Conservation (phyloP, 2,888 invertebrate species). For the Onthophagus sagittarius region DNA sequence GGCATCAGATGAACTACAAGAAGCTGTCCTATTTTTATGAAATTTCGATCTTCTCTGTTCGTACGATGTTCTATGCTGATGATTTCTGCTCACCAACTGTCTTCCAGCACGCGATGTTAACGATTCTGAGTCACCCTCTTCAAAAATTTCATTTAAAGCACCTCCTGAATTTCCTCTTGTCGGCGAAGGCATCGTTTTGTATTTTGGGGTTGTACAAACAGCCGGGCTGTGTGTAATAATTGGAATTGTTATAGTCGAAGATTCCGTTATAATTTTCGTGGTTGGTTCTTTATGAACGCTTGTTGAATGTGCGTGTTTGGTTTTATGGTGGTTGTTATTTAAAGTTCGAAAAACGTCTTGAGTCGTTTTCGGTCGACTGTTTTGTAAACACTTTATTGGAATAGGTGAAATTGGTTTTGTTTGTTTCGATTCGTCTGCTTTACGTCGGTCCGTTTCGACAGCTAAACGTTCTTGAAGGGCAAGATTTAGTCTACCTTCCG, state of each 20-base stretch:
- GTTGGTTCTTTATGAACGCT: conserved; percentile 36
- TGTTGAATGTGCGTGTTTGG: conserved; percentile 20
- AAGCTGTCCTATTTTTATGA: conserved; percentile 73
- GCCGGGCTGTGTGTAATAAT: conserved; percentile 45
- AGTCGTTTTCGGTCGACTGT: conserved; percentile 28
- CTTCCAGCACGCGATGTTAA: conserved; percentile 31
- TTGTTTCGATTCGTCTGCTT: conserved; percentile 38
- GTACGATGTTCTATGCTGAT: conserved; percentile 43
- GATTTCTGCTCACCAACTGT: conserved; percentile 40
- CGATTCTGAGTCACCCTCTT: conserved; percentile 53
- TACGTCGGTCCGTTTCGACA: conserved; percentile 51
- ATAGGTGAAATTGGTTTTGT: conserved; percentile 16
- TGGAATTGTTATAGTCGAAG: conserved; percentile 55
- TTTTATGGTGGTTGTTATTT: conserved; percentile 40
- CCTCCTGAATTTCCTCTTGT: conserved; percentile 46
- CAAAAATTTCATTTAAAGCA: conserved; percentile 63
- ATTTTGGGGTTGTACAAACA: conserved; percentile 47
- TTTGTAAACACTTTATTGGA: conserved; percentile 25
- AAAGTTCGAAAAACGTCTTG: conserved; percentile 40
- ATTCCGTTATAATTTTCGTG: conserved; percentile 52
- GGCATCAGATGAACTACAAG: conserved; percentile 92
- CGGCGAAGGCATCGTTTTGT: conserved; percentile 59
- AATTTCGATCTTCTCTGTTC: conserved; percentile 65
- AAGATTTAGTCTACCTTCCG: conserved; percentile 73
- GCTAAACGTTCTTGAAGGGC: conserved; percentile 62